Base-by-base conservation (phyloP, 2,113 vertebrate genomes). In the Cinclus cinclus region DNA sequence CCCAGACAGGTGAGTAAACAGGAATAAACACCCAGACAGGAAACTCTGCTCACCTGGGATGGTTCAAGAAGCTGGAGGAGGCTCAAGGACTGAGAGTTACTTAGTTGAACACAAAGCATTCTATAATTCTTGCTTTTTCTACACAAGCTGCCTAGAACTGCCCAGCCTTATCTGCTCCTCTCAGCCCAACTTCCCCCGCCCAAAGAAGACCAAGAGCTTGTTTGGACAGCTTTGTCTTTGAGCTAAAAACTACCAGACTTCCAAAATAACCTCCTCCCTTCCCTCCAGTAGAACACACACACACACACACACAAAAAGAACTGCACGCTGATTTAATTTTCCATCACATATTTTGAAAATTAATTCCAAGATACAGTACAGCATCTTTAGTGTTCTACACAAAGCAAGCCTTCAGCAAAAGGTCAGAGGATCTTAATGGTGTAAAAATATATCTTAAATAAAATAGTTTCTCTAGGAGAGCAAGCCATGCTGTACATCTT, bases 391-490 rank as follows among this genome's bases (percentile, higher is more conserved):
- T 94, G 97, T 94, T 93, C 97, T 94, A 95, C 97, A 97, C 96
- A 97, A 92, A 92, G 97, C 95, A 95, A 97, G 87, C 92, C 90
- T 90, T 91, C 85, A 94, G 97, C 95, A 94, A 96, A 83, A 97
- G 96, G 93, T 87, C 94, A 95, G 94, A 97, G 95, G 75, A 91
- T 83, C 97, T 95, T 73, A 94, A 59, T 93, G 96, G 92, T 97
- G 97, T 96, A 97, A 98, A 98, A 98, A 98, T 95, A 96, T 63
- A 89, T 94, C 97, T 96, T 95, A 96, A 97, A 98, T 96, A 97
- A 98, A 98, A 97, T 94, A 96, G 97, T 95, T 97, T 97, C 96
- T 97, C 73, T 96, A 96, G 96, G 96, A 96, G 96, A 97, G 92
- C 94, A 82, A 87, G 90, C 95, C 22, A 65, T 37, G 78, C 68